Evolutionary conservation across 92 coral and sea anemone species (phyloP).

Genomic region (Ricordea florida): DNA sequence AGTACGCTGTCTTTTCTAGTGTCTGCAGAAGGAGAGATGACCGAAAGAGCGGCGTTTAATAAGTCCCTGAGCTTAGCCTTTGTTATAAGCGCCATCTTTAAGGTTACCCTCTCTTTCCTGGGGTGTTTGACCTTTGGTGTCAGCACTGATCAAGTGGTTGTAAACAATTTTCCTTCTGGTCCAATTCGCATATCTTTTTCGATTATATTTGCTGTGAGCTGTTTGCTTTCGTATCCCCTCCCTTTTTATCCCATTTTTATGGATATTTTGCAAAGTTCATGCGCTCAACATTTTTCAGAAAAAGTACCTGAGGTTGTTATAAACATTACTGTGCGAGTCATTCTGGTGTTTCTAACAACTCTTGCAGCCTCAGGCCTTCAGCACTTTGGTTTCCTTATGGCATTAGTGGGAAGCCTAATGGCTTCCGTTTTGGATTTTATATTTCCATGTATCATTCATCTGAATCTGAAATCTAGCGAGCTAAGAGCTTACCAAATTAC

Average conservation of each 20-base stretch:
- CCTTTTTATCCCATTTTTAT: neutral
- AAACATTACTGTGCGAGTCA: neutral
- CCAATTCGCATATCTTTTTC: neutral
- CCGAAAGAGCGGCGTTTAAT: slow-evolving; percentile 9
- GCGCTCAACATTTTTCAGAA: neutral
- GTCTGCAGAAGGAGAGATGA: slow-evolving; percentile 32
- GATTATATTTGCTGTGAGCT: neutral
- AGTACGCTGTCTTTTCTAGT: neutral
- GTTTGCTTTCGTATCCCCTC: neutral
- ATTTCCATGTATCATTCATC: neutral
- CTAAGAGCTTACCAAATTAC: too few species aligned
- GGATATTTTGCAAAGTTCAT: neutral
- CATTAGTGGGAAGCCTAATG: neutral
- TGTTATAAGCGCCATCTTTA: neutral
- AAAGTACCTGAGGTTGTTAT: neutral
- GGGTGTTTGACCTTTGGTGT: slow-evolving; percentile 32
- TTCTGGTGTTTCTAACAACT: neutral
- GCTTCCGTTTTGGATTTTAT: neutral
- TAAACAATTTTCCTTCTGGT: slow-evolving; percentile 44
- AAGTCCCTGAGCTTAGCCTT: neutral
- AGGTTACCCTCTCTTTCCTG: slow-evolving; percentile 20
- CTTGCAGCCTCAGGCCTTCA: neutral
- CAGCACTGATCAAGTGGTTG: slow-evolving; percentile 24
- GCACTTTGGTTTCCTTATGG: neutral
- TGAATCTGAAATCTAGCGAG: neutral